Evolutionary conservation across 2,113 vertebrate genomes (phyloP), one percentile per base, ranked within the genome.

Genomic region (Lepisosteus oculatus): DNA sequence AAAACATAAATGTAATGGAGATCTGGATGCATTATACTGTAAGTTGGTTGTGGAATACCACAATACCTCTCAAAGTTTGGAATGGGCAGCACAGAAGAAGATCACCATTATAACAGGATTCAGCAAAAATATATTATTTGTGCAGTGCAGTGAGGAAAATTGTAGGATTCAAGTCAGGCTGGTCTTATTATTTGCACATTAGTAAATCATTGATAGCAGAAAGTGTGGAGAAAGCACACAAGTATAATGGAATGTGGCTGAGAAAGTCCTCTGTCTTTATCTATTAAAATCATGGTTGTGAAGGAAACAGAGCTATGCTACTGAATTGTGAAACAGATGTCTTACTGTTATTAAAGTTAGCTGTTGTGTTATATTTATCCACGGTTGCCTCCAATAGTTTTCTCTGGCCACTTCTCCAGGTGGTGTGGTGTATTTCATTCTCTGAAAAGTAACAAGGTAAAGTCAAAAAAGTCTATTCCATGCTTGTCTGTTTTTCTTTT

Each of bases 381-480:
- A 43, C 42, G 6, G 17, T 29, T 29, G 14, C 14, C 11, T 13
- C 3, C 43, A 70, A 4, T 55, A 59, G 67, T 15, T 66, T 70
- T 15, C 63, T 74, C 44, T 65, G 43, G 15, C 45, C n/a, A 17
- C 1, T 8, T 9, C 54, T 70, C 14, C 13, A 29, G 29, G 29
- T 29, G 29, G 29, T 29, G 29, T 29, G 29, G 29, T 29, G 61
- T 69, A 6, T 29, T 63, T 44, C 62, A 43, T 63, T 5, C 11
- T 43, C 55, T 54, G 29, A 29, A 47, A 69, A 17, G 44, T 2
- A 15, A 47, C 67, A n/a, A 9, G 51, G 45, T 0, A 66, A 2
- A 65, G 65, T 13, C 6, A 13, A 13, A 65, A 73, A 65, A 55
- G 59, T 6, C 77, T 57, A 42, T 74, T 44, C 65, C 72, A 13